Conservation (phyloP, 2,888 invertebrate species). For the Tigriopus californicus region DNA sequence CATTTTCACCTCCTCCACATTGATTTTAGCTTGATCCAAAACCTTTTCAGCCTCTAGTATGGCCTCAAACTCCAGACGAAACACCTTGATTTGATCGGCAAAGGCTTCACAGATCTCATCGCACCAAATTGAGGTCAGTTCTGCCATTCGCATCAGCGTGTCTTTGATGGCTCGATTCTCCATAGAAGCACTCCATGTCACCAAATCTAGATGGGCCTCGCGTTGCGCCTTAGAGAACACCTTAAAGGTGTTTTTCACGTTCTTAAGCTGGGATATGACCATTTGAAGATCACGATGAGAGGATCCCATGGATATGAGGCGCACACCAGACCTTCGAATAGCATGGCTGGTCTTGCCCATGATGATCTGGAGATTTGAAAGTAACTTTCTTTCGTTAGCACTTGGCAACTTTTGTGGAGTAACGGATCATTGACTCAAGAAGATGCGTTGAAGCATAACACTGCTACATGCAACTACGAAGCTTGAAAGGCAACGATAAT, state of each 20-base stretch:
- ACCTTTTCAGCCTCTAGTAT: background rate
- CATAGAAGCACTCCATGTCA: background rate
- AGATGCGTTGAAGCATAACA: no score
- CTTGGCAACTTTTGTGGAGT: no score
- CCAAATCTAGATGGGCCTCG: background rate
- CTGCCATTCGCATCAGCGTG: background rate
- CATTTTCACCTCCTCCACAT: background rate
- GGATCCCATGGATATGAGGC: background rate
- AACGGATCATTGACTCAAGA: no score
- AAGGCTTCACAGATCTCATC: background rate
- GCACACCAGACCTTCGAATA: background rate
- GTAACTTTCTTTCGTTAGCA: no score
- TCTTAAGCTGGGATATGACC: background rate
- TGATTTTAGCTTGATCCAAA: background rate
- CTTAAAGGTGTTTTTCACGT: background rate
- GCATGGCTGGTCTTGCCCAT: no score
- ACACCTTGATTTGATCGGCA: background rate
- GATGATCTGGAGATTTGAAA: no score
- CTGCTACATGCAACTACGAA: no score
- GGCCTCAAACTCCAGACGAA: background rate
- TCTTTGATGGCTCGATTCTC: slow-evolving; percentile 3
- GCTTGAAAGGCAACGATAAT: no score
- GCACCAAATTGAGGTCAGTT: background rate
- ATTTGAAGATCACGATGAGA: background rate
- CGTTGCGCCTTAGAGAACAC: background rate